phyloP scores from a whole-genome alignment of 1,140 invertebrate species.

The Carposina sasakii region DNA sequence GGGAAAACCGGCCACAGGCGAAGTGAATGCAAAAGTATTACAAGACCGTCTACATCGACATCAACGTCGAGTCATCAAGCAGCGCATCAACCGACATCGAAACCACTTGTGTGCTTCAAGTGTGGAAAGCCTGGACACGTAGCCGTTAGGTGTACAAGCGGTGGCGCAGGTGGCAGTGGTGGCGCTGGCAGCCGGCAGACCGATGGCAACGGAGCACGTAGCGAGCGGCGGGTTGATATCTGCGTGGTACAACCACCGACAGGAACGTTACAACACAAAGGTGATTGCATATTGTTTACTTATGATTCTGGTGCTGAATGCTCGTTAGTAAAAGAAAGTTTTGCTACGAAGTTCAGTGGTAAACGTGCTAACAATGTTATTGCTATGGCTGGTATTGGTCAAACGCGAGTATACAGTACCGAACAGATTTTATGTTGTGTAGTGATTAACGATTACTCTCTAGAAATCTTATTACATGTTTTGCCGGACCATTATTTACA shows the following conservation, averaged over 20 bases:
- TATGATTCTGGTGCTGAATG: conserved; percentile 25
- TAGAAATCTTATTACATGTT: conserved; percentile 31
- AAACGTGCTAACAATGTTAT: conserved; percentile 17
- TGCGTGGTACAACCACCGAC: conserved; percentile 6
- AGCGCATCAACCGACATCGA: no score
- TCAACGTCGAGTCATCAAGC: no score
- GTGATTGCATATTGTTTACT: no score
- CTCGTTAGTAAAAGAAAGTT: conserved; percentile 18
- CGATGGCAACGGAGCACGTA: not conserved
- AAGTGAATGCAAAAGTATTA: no score
- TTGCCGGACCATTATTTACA: conserved; percentile 26
- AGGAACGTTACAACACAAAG: conserved; percentile 6
- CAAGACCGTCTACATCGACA: no score
- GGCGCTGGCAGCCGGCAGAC: no score
- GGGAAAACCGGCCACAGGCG: no score
- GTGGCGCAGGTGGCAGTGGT: no score
- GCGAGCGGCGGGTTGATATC: conserved; percentile 8
- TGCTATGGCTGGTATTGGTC: conserved; percentile 20
- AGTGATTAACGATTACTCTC: conserved; percentile 16
- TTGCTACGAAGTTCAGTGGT: conserved; percentile 17
- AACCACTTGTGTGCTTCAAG: conserved; percentile 17
- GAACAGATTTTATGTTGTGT: conserved; percentile 25
- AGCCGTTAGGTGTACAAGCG: no score
- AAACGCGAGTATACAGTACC: conserved; percentile 13
- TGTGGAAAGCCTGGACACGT: no score